Evolutionary conservation across 2,797 vertebrate genomes (phyloP).

Genomic region (Carcharodon carcharias): DNA sequence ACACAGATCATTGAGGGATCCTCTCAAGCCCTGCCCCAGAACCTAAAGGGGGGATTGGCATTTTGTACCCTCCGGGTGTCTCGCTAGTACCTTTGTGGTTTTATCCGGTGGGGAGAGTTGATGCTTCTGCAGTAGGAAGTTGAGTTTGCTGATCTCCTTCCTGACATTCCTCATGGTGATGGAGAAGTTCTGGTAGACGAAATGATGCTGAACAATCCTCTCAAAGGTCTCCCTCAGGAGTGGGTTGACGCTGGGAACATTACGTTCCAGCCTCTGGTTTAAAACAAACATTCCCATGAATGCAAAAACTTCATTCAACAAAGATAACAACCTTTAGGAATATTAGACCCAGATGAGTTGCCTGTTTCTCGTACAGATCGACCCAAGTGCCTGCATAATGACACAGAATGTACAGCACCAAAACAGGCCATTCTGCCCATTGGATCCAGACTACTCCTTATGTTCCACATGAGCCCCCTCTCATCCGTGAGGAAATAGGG

Average conservation of each 20-base stretch:
- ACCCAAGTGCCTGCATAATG: neutral
- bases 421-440: neutral
- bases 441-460: no score
- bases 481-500: no score
- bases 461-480: no score
- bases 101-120: neutral
- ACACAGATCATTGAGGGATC: neutral
- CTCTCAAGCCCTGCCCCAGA: neutral
- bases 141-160: neutral
- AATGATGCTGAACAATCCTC: neutral
- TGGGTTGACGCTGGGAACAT: neutral
- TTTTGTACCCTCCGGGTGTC: neutral
- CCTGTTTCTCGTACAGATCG: neutral
- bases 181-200: neutral
- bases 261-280: neutral
- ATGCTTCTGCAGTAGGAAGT: neutral
- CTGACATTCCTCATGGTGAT: neutral
- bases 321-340: neutral
- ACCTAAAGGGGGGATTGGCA: neutral
- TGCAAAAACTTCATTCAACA: neutral
- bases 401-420: neutral
- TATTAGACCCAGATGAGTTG: neutral
- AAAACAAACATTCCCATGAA: neutral
- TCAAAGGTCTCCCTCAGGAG: neutral
- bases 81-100: neutral